Evolutionary conservation across 2,888 invertebrate species (phyloP), one percentile per base, ranked within the genome.

Genomic region (Helleia helle): DNA sequence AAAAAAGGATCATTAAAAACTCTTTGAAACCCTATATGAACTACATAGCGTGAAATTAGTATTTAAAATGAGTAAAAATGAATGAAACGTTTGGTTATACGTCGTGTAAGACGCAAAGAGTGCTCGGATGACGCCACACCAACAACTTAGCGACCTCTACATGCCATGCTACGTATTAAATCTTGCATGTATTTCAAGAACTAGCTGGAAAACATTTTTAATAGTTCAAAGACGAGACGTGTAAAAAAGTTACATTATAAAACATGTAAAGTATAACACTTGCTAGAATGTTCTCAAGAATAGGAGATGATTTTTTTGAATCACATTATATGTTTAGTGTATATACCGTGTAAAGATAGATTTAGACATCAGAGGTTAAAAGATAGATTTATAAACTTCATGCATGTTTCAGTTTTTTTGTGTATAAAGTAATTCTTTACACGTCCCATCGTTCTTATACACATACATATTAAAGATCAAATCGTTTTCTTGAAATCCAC

Each of bases 401-500:
- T n/a, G n/a, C n/a, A n/a, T n/a, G n/a, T n/a, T n/a, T n/a, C n/a
- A n/a, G n/a, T n/a, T n/a, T n/a, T n/a, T n/a, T n/a, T 28, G 40
- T 44, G 29, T 39, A 24, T 8, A 18, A 25, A 34, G 40, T 25
- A 34, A 34, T 12, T 34, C 11, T 34, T 34, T 12, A 22, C 34
- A 22, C 18, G 18, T 34, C 34, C 12, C 31, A 9, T 4, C 3
- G 12, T 14, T 4, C 18, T 31, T 11, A 2, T 30, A 30, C 5
- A 30, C 11, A 26, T 5, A 24, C 24, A 3, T 9, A 31, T 17
- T 18, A 12, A 26, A 4, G 6, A 2, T 22, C 22, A 22, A 8
- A 34, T 17, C 0, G 45, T 47, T 53, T 54, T 63, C 58, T 67
- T 66, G 59, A 66, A 63, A 68, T 64, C 55, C 59, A 65, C 62